phyloP scores from a whole-genome alignment of 2,888 invertebrate species.

The Agrochola lota region DNA sequence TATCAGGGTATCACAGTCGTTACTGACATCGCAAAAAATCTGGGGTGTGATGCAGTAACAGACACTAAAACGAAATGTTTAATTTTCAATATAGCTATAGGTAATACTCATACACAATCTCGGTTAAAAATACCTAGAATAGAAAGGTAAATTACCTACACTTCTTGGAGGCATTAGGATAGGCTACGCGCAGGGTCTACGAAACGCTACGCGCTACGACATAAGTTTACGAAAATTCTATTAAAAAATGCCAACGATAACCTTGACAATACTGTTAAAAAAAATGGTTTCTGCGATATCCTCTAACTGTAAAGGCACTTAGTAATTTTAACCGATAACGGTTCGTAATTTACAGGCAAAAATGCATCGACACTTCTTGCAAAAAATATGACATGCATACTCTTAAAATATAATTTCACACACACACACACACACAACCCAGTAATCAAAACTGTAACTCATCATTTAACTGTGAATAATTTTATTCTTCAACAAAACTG shows the following conservation, averaged over 20 bases:
- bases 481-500: slow-evolving; percentile 16
- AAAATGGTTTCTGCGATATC: not conserved
- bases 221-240: not conserved
- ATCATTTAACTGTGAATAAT: slow-evolving; percentile 6
- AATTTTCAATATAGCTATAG: not conserved
- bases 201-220: slow-evolving; percentile 39
- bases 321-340: not conserved
- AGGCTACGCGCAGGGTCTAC: slow-evolving; percentile 33
- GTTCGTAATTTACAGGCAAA: not conserved
- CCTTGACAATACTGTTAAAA: no score
- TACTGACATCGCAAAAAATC: slow-evolving; percentile 16
- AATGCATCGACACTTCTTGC: not conserved
- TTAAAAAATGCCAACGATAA: no score
- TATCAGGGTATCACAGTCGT: not conserved
- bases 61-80: not conserved
- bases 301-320: not conserved
- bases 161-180: not conserved
- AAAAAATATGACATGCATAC: not conserved
- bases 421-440: no score
- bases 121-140: not conserved
- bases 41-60: not conserved
- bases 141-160: no score
- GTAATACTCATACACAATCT: not conserved
- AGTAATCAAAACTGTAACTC: not conserved
- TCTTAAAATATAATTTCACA: not conserved